A percentile compares a stretch with the other conserved stretches of the same genome.
Conservation (phyloP, 2,888 invertebrate species). For the Philereme transversata region DNA sequence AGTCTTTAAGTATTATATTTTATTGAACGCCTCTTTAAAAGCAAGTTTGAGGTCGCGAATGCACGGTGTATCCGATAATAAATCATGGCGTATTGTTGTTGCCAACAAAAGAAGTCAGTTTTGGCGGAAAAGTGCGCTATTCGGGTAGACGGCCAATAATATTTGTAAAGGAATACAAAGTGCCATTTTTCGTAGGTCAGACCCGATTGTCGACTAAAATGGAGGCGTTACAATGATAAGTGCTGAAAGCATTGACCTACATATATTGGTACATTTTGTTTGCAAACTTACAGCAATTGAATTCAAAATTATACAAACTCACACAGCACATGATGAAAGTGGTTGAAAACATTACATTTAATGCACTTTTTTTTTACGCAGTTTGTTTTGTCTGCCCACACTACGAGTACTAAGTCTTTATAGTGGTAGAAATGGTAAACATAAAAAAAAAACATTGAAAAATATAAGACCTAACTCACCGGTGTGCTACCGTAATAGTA, state of each 20-base stretch:
- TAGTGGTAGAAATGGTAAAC: too few relatives aligned
- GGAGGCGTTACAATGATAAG: conserved; percentile 23
- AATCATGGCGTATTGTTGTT: conserved; percentile 74
- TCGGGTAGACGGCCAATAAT: conserved; percentile 55
- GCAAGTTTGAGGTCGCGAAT: conserved; percentile 49
- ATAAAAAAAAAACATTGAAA: too few relatives aligned
- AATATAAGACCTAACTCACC: too few relatives aligned
- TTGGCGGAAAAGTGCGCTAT: conserved; percentile 70
- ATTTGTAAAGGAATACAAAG: conserved; percentile 52
- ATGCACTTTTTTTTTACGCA: too few relatives aligned
- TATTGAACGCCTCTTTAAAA: conserved; percentile 22
- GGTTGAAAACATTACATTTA: too few relatives aligned
- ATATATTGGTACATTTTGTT: not conserved
- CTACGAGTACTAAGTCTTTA: too few relatives aligned
- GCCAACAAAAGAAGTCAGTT: conserved; percentile 78
- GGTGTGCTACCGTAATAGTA: too few relatives aligned
- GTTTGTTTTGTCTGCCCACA: too few relatives aligned
- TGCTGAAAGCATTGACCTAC: conserved; percentile 25
- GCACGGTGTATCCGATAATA: conserved; percentile 53
- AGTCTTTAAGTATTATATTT: not conserved
- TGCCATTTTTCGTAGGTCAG: conserved; percentile 42
- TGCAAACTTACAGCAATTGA: not conserved
- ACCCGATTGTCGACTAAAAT: conserved; percentile 31
- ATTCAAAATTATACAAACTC: too few relatives aligned
- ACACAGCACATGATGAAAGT: too few relatives aligned